Conservation (phyloP, 2,797 vertebrate genomes). For the Acanthiza pusilla region DNA sequence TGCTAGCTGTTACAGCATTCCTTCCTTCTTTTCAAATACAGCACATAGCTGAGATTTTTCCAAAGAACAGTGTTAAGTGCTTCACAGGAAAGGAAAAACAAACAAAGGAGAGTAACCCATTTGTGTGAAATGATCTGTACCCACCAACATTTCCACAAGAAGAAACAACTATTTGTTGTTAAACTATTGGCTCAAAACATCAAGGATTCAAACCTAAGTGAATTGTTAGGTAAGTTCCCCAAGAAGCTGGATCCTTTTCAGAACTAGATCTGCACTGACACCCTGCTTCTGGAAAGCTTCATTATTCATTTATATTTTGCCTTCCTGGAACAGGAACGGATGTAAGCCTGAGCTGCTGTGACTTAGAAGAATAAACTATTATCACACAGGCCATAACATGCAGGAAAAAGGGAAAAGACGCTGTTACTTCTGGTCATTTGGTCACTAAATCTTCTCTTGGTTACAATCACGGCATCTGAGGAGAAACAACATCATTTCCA, state of each 20-base stretch:
- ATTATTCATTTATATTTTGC: slow-evolving; percentile 30
- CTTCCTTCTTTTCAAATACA: slow-evolving; percentile 20
- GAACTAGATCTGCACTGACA: not conserved
- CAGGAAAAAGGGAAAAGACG: not conserved
- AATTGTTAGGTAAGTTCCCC: not conserved
- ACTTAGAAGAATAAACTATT: slow-evolving; percentile 22
- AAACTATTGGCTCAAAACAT: not conserved
- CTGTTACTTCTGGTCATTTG: not conserved
- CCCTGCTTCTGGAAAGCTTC: slow-evolving; percentile 21
- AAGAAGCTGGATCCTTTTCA: not conserved
- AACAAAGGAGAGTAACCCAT: not conserved
- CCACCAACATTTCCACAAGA: not conserved
- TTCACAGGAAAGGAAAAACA: slow-evolving; percentile 19
- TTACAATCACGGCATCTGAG: not conserved
- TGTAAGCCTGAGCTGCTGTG: not conserved
- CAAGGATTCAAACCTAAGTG: not conserved
- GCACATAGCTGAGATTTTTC: not conserved
- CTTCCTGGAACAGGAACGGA: not conserved
- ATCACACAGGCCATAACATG: not conserved
- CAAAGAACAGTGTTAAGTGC: not conserved
- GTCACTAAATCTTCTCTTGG: not conserved
- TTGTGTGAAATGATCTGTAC: not conserved
- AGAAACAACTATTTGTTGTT: slow-evolving; percentile 6
- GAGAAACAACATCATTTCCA: not conserved
- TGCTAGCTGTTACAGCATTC: not conserved